Conservation (phyloP, 2,888 invertebrate genomes). For the Thymelicus sylvestris region DNA sequence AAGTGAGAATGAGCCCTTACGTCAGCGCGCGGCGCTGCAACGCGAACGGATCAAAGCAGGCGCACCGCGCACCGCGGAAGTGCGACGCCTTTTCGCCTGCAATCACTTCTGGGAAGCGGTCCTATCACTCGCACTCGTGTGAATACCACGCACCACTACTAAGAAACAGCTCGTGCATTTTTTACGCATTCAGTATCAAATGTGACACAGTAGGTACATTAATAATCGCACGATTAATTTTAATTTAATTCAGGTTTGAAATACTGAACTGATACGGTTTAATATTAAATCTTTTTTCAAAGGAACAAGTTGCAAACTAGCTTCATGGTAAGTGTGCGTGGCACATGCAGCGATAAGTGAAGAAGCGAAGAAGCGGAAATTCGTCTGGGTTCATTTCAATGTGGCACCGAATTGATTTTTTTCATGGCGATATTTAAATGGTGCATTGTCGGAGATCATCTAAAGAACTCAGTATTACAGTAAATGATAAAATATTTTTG, state of each 20-base stretch:
- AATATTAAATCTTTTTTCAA: too few species aligned
- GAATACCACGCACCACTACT: conserved; percentile 51
- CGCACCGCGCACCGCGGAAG: conserved; percentile 51
- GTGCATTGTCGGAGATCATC: too few species aligned
- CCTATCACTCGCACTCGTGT: conserved; percentile 55
- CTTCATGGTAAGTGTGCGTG: too few species aligned
- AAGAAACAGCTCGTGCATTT: conserved; percentile 61
- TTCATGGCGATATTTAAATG: too few species aligned
- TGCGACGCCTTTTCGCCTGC: conserved; percentile 60
- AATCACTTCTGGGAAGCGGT: conserved; percentile 67
- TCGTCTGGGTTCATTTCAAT: too few species aligned
- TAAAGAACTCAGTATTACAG: neutral
- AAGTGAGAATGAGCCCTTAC: too few species aligned
- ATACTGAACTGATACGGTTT: too few species aligned
- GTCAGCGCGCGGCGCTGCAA: conserved; percentile 10
- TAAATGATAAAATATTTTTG: conserved; percentile 6
- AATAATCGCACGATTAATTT: conserved; percentile 19
- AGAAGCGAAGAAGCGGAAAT: too few species aligned
- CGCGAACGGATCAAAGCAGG: conserved; percentile 34
- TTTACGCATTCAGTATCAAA: conserved; percentile 42
- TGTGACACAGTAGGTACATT: conserved; percentile 28
- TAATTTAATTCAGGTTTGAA: neutral
- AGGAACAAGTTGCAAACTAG: too few species aligned
- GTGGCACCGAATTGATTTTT: too few species aligned
- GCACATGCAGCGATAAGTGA: too few species aligned